Conservation (phyloP, 1,140 invertebrate species). For the Zaprionus ornatus region DNA sequence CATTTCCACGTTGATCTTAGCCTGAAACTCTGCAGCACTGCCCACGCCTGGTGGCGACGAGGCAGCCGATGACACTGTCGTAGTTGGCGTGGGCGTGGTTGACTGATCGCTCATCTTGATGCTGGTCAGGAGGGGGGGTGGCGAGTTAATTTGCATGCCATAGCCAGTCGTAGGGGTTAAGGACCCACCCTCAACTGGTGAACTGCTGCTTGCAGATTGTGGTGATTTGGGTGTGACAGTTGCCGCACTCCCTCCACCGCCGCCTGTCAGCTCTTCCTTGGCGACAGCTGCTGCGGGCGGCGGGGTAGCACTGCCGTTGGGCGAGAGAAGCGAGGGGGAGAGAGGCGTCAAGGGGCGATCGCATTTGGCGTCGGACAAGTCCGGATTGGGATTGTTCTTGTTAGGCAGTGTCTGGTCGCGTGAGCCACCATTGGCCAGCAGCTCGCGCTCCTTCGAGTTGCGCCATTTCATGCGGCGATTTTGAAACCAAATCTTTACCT, state of each 20-base stretch:
- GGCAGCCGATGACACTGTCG: conserved; percentile 61
- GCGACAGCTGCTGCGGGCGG: conserved; percentile 43
- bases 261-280: conserved; percentile 62
- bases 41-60: conserved; percentile 60
- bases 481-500: conserved; percentile 99
- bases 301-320: conserved; percentile 63
- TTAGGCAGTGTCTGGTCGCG: conserved; percentile 97
- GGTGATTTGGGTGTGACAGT: conserved; percentile 57
- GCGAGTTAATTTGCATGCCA: conserved; percentile 72
- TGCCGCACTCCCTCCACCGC: conserved; percentile 1
- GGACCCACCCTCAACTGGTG: conserved; percentile 35
- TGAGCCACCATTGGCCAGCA: conserved; percentile 95
- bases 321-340: conserved; percentile 76
- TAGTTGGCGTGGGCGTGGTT: conserved; percentile 47
- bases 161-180: conserved; percentile 33
- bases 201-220: conserved; percentile 59
- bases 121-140: conserved; percentile 69
- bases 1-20: conserved; percentile 83
- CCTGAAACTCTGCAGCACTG: conserved; percentile 70
- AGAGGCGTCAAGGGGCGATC: conserved; percentile 88
- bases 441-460: conserved; percentile 97
- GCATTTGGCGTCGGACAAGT: conserved; percentile 94
- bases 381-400: conserved; percentile 98
- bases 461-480: conserved; percentile 98
- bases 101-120: conserved; percentile 65